Conservation (phyloP, 2,888 invertebrate genomes). For the Piscicola geometra region DNA sequence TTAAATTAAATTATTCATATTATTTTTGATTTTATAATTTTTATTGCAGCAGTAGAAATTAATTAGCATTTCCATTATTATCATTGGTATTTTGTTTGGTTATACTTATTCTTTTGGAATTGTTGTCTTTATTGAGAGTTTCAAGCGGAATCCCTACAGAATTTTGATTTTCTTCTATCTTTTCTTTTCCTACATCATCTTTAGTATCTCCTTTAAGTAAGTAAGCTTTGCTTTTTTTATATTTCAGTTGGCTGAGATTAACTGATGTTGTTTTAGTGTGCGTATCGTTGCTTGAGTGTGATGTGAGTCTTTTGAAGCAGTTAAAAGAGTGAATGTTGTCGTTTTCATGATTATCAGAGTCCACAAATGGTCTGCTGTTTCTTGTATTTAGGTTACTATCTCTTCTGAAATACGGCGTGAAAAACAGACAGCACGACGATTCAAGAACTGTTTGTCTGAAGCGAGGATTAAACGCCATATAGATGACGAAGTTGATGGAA, state of each 20-base stretch:
- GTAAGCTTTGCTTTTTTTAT: no score
- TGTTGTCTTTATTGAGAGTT: no score
- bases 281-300: background rate
- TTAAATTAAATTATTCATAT: no score
- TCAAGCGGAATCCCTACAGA: no score
- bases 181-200: no score
- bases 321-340: background rate
- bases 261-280: background rate
- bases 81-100: no score
- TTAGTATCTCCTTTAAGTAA: no score
- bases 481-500: slow-evolving; percentile 44
- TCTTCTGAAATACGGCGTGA: slow-evolving; percentile 8
- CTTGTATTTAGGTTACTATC: background rate
- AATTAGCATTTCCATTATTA: no score
- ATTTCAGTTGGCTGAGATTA: background rate
- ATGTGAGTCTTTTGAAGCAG: background rate
- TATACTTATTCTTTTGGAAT: no score
- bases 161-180: no score
- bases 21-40: no score
- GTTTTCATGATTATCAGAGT: background rate
- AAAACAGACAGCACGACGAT: slow-evolving; percentile 22
- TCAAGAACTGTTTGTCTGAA: slow-evolving; percentile 41
- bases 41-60: no score
- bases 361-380: background rate
- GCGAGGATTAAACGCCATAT: slow-evolving; percentile 44